Base-by-base conservation (phyloP, 2,797 vertebrate genomes). In the Acridotheres tristis region DNA sequence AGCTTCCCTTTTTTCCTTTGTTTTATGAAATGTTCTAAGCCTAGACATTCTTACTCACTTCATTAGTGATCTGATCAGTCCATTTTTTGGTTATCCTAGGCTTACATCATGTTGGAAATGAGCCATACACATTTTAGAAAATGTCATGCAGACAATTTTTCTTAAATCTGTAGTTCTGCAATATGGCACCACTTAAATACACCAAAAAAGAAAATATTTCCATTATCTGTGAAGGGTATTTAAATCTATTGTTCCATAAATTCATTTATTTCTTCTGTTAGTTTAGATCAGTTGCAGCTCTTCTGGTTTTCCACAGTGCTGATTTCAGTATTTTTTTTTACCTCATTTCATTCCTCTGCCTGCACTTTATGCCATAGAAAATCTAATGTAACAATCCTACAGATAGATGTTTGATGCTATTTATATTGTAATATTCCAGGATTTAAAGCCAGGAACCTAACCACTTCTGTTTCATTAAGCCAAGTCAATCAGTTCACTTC, bases 1-100 rank as follows among this genome's bases (percentile, higher is more conserved):
- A n/a, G 23, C 88, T 93, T 90, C 73, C 30, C 14, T 48, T 80
- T 93, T 94, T 93, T 71, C 38, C 59, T 87, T 94, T 95, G 53
- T 86, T 89, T 85, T 88, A 68, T 71, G 42, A 80, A 92, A 90
- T 78, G 43, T 90, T 57, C 59, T 50, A 93, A 85, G 86, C 76
- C 88, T 55, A 17, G 50, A 83, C 53, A 45, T 80, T 66, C 89
- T 65, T 90, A n/a, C n/a, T 89, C 67, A 66, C 40, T 82, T 92
- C 77, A 71, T 90, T 91, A 83, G 22, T 68, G 77, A 62, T 78
- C 51, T 74, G 38, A 77, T 93, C 51, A 59, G 34, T 71, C 76
- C 13, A 26, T 78, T 82, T 83, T 25, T 77, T 93, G 73, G 86
- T 96, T 72, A 32, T 85, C 20, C n/a, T 94, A 65, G 85, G 61